Evolutionary conservation across 2,113 vertebrate species (phyloP).

Genomic region (Clarias magur): DNA sequence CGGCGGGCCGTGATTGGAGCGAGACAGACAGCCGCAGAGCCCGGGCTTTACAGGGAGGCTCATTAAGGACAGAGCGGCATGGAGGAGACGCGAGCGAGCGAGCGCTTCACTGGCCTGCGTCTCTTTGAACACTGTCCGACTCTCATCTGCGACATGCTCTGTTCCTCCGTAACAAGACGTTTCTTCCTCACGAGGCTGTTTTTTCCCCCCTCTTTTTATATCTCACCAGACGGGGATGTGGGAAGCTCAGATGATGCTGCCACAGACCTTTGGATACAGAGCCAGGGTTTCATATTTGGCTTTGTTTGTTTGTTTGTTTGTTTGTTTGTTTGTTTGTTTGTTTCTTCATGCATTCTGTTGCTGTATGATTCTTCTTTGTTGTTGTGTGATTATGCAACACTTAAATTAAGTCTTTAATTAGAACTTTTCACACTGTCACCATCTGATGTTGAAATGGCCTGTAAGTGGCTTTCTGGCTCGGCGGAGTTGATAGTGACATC

Average conservation of each 20-base stretch:
- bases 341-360: conserved; percentile 62
- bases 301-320: conserved; percentile 56
- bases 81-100: conserved; percentile 65
- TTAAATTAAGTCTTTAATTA: conserved; percentile 74
- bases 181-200: conserved; percentile 50
- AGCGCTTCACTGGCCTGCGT: conserved; percentile 69
- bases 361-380: conserved; percentile 48
- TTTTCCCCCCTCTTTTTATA: conserved; percentile 26
- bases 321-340: not conserved
- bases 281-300: not conserved
- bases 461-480: conserved; percentile 67
- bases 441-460: conserved; percentile 74
- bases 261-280: conserved; percentile 38
- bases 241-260: conserved; percentile 46
- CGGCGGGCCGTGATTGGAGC: conserved; percentile 66
- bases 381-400: conserved; percentile 63
- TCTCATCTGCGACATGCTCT: conserved; percentile 75
- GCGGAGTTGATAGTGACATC: conserved; percentile 68
- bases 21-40: conserved; percentile 67
- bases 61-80: conserved; percentile 75
- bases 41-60: conserved; percentile 66
- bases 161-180: conserved; percentile 74
- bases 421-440: conserved; percentile 74
- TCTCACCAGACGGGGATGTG: conserved; percentile 30
- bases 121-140: conserved; percentile 70